Percentiles rank a stretch among this genome's conserved stretches.
Conservation (phyloP, 2,888 invertebrate genomes). For the Coronaproctus castanopsis region DNA sequence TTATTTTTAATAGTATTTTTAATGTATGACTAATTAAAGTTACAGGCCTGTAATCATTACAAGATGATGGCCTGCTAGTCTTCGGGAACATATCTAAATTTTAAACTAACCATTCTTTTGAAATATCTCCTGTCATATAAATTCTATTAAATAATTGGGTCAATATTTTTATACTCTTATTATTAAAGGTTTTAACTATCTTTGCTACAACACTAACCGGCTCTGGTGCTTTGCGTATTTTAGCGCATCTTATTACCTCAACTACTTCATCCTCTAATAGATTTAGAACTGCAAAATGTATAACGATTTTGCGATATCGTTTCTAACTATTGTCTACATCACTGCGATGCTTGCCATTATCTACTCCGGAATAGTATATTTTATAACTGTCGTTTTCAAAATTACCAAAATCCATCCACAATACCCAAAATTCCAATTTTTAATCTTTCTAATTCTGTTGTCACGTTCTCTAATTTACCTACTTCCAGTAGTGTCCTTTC, state of each 20-base stretch:
- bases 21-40: neutral
- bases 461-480: no score
- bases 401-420: no score
- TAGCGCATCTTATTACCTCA: neutral
- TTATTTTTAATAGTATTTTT: neutral
- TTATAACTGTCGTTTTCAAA: no score
- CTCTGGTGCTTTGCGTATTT: neutral
- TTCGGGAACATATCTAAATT: neutral
- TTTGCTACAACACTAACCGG: neutral
- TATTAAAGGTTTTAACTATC: neutral
- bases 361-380: no score
- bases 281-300: no score
- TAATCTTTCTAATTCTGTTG: no score
- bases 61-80: neutral
- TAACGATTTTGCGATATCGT: no score
- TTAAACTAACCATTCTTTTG: neutral
- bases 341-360: no score
- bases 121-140: neutral
- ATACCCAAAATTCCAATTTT: no score
- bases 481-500: no score
- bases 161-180: neutral
- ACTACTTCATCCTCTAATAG: neutral
- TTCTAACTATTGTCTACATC: no score
- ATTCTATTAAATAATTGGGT: neutral
- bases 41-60: neutral